phyloP scores from a whole-genome alignment of 1,140 invertebrate genomes.

The Xylocopa sonorina region DNA sequence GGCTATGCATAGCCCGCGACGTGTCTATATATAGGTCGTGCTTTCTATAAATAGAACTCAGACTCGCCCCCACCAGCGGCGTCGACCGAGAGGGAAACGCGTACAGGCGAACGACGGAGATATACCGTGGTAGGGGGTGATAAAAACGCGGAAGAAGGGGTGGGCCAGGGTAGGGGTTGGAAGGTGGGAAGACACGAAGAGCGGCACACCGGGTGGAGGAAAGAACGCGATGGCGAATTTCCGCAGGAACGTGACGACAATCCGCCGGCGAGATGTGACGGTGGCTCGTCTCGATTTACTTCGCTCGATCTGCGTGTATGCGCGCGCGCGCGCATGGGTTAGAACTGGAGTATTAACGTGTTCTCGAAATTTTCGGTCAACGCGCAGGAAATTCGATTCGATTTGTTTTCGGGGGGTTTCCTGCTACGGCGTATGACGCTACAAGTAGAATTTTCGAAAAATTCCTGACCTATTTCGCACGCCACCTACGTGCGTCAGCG shows the following conservation, averaged over 20 bases:
- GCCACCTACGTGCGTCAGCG: no score
- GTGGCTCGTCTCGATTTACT: neutral
- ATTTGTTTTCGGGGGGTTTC: no score
- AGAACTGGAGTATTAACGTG: no score
- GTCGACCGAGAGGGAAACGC: conserved; percentile 7
- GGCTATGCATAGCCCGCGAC: conserved; percentile 78
- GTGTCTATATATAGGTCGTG: conserved; percentile 79
- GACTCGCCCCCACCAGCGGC: conserved; percentile 34
- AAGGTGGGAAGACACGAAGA: neutral
- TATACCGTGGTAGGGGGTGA: neutral
- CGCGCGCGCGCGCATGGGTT: no score
- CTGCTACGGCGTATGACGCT: no score
- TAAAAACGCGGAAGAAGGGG: neutral
- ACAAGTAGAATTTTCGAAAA: no score
- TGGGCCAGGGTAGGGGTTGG: neutral
- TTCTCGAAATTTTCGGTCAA: no score
- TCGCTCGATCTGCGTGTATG: no score
- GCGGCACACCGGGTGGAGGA: neutral
- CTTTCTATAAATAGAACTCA: conserved; percentile 79
- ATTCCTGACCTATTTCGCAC: no score
- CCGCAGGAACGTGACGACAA: conserved; percentile 10
- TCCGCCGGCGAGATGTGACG: conserved; percentile 8
- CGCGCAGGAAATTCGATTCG: no score
- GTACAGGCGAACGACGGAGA: neutral
- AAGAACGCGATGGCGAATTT: conserved; percentile 17